A percentile compares a stretch with the other conserved stretches of the same genome.
phyloP scores from a whole-genome alignment of 92 coral and sea anemone genomes.

The Umimayanthus kanabou region DNA sequence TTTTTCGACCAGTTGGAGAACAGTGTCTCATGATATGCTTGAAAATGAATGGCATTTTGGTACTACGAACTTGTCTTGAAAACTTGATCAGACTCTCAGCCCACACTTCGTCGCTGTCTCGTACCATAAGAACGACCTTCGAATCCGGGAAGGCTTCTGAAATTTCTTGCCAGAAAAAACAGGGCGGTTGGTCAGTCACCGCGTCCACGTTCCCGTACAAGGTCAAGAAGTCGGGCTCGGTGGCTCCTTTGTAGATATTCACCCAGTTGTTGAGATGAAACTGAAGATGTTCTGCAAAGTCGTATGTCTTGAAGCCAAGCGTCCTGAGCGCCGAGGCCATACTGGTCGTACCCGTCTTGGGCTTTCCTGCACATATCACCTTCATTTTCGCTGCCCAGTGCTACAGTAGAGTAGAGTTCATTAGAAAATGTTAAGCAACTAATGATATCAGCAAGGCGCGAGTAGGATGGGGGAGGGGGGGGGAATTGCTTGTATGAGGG shows the following conservation, averaged over 20 bases:
- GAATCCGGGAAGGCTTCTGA: conserved; percentile 13
- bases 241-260: not conserved
- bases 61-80: not conserved
- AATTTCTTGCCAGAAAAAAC: conserved; percentile 23
- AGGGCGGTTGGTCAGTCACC: conserved; percentile 26
- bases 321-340: conserved; percentile 19
- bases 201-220: conserved; percentile 24
- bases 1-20: not conserved
- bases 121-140: conserved; percentile 18
- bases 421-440: too few relatives aligned
- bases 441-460: too few relatives aligned
- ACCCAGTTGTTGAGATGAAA: conserved; percentile 10
- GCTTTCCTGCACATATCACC: conserved; percentile 12
- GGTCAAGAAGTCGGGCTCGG: conserved; percentile 16
- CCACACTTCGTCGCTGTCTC: conserved; percentile 31
- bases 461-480: too few relatives aligned
- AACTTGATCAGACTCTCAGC: not conserved
- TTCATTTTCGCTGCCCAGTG: not conserved
- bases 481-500: too few relatives aligned
- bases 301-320: conserved; percentile 38
- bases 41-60: not conserved
- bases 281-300: conserved; percentile 13
- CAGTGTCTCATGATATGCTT: not conserved
- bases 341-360: conserved; percentile 11
- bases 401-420: too few relatives aligned